phyloP scores from a whole-genome alignment of 2,888 invertebrate species.

The Pristionchus japonicus region DNA sequence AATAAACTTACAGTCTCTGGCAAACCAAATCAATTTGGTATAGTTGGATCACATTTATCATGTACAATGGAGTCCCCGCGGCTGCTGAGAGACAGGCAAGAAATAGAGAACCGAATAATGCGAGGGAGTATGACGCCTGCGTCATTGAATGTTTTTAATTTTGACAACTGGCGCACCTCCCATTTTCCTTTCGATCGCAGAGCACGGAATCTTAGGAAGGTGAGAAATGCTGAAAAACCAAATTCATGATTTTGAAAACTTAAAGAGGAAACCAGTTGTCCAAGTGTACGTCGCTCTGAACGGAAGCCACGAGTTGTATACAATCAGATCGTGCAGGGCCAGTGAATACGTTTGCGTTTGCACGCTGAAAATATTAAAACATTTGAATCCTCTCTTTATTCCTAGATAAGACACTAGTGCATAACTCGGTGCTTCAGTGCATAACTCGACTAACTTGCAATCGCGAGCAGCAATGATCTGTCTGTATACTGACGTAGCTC shows the following conservation, averaged over 20 bases:
- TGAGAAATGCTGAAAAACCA: not conserved
- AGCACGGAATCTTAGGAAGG: not conserved
- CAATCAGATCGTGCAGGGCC: not conserved
- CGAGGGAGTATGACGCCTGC: not conserved
- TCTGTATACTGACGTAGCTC: not conserved
- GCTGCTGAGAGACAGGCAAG: not conserved
- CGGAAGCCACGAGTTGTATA: not conserved
- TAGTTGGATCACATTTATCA: not conserved
- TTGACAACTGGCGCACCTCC: not conserved
- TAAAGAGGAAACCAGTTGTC: not conserved
- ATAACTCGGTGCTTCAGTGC: no score
- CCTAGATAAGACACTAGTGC: no score
- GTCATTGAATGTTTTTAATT: not conserved
- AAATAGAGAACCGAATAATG: not conserved
- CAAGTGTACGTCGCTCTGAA: not conserved
- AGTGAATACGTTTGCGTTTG: not conserved
- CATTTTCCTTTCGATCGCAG: not conserved
- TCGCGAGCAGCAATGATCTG: not conserved
- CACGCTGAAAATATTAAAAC: not conserved
- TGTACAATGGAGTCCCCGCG: not conserved
- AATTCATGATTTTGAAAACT: no score
- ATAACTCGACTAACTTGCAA: not conserved
- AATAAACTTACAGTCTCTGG: not conserved
- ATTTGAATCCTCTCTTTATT: not conserved
- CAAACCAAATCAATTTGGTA: not conserved